Evolutionary conservation across 2,888 invertebrate genomes (phyloP), one percentile per base, ranked within the genome.

Genomic region (Ferdinandea cuprea): DNA sequence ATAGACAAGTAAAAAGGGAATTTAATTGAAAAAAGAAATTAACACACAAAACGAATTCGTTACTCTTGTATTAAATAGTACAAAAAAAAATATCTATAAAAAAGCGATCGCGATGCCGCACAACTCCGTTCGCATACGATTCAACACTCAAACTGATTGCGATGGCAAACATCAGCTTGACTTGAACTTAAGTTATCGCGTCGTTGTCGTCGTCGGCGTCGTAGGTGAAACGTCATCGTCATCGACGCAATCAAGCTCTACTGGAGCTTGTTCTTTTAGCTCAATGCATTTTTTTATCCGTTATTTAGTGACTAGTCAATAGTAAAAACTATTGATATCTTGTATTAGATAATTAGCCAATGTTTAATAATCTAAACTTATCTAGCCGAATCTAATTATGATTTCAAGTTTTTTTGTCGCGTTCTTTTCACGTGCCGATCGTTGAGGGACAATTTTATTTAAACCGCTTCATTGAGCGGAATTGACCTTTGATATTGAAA

Each of bases 61-160:
- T 44, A 13, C 13, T 71, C 50, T 40, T 37, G 50, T 35, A 6
- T 21, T 13, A 7, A 42, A 40, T 13, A 46, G 25, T n/a, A 48
- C 4, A 56, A 56, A 13, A 37, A 25, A 32, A 48, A 48, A 3
- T n/a, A n/a, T n/a, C n/a, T 58, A 15, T 15, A 40, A 32, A 32
- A 54, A 54, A 63, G 19, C n/a, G 46, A n/a, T 9, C 42, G 35
- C 32, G 13, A 54, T 15, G 35, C 56, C 59, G 66, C 54, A 30
- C 54, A 66, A 63, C 66, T 72, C 77, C 42, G 40, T 21, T 54
- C 71, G 40, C 59, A 54, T 61, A 61, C 71, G 28, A 61, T 25
- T 77, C 81, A 32, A 65, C 17, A 72, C 77, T 77, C 66, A 61
- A 52, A 81, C 81, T 81, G 81, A 81, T 48, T 72, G 71, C 48